Evolutionary conservation across 2,888 invertebrate species (phyloP).

Genomic region (Muscina levida): DNA sequence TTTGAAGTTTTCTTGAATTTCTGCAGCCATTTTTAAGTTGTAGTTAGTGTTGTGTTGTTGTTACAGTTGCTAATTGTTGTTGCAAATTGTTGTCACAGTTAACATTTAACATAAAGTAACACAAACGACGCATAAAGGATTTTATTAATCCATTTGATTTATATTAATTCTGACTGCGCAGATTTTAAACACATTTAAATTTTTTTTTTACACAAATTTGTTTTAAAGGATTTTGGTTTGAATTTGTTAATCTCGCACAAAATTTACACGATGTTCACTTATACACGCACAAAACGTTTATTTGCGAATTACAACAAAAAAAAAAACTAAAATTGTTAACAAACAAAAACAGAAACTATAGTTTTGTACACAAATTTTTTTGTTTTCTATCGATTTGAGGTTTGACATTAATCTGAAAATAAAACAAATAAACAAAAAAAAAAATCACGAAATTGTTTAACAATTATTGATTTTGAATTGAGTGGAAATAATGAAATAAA

Average conservation of each 20-base stretch:
- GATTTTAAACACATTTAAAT: slow-evolving; percentile 3
- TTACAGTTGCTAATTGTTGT: background rate
- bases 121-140: background rate
- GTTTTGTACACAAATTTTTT: slow-evolving; percentile 10
- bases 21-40: slow-evolving; percentile 41
- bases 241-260: background rate
- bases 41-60: slow-evolving; percentile 5
- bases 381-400: background rate
- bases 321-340: background rate
- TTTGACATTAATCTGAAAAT: slow-evolving; percentile 31
- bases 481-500: background rate
- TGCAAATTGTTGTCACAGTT: background rate
- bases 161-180: background rate
- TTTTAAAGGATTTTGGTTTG: slow-evolving; percentile 3
- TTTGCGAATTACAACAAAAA: too few relatives aligned
- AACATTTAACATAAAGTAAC: slow-evolving; percentile 13
- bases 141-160: background rate
- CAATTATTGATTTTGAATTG: slow-evolving; percentile 12
- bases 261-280: background rate
- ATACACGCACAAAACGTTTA: slow-evolving; percentile 3
- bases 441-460: slow-evolving; percentile 20
- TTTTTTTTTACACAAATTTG: background rate
- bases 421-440: background rate
- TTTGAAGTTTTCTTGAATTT: slow-evolving; percentile 48
- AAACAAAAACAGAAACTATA: slow-evolving; percentile 19